Evolutionary conservation across 2,113 vertebrate species (phyloP).

Genomic region (Alethe castanea): DNA sequence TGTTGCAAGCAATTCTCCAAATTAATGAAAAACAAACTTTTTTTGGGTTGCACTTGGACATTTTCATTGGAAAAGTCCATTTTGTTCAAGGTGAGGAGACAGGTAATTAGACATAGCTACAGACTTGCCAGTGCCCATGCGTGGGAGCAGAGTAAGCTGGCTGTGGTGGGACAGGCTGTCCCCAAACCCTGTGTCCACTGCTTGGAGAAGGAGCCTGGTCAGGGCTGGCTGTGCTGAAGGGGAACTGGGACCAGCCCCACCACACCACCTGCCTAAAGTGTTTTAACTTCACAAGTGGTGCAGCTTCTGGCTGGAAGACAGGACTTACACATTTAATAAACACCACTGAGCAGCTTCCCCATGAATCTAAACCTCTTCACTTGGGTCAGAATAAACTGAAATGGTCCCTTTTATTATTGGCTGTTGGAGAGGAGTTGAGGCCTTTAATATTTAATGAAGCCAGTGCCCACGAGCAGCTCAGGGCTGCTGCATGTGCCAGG

Average conservation of each 20-base stretch:
- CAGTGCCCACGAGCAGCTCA: background rate
- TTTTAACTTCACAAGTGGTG: background rate
- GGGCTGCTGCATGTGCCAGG: background rate
- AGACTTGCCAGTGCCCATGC: rapidly evolving
- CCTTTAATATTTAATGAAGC: conserved; percentile 10
- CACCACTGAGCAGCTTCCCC: background rate
- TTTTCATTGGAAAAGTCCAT: background rate
- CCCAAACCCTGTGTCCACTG: background rate
- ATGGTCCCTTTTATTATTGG: conserved; percentile 19
- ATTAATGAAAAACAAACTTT: background rate
- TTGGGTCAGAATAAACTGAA: conserved; percentile 3
- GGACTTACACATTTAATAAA: background rate
- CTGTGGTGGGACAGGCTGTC: background rate
- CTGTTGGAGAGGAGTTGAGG: background rate
- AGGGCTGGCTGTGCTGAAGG: background rate
- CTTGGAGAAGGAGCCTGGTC: background rate
- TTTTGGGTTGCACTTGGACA: background rate
- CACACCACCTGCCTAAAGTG: background rate
- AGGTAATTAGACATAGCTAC: background rate
- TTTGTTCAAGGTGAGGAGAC: background rate
- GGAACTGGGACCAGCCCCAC: background rate
- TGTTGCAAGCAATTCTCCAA: background rate
- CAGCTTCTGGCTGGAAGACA: background rate
- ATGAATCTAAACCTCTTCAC: background rate
- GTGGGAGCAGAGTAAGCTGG: background rate